Evolutionary conservation across 2,888 invertebrate species (phyloP).

Genomic region (Dasypolia templi): DNA sequence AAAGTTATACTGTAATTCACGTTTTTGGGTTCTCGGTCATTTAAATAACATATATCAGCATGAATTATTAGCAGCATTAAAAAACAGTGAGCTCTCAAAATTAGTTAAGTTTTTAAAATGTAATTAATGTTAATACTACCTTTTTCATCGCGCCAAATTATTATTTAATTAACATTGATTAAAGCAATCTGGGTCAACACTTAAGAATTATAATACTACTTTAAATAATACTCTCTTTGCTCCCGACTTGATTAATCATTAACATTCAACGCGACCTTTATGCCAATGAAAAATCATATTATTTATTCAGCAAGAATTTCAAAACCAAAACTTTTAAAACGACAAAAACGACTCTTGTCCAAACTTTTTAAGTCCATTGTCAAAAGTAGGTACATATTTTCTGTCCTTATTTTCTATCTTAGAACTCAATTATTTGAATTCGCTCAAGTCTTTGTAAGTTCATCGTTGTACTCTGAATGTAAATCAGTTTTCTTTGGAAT

Average conservation of each 20-base stretch:
- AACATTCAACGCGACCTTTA: conserved; percentile 25
- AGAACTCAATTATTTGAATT: conserved; percentile 40
- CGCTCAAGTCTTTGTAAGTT: conserved; percentile 27
- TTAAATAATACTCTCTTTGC: background rate
- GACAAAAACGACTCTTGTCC: conserved; percentile 37
- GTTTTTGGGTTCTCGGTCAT: background rate
- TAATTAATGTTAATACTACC: no score
- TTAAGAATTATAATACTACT: no score
- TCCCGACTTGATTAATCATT: background rate
- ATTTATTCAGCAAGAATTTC: conserved; percentile 44
- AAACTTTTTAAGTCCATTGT: conserved; percentile 56
- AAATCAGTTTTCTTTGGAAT: conserved; percentile 38
- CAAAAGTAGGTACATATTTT: conserved; percentile 30
- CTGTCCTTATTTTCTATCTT: conserved; percentile 23
- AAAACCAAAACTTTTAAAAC: conserved; percentile 23
- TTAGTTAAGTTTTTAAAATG: no score
- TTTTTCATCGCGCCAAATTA: no score
- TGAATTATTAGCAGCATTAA: no score
- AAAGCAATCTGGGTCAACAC: no score
- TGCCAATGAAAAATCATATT: conserved; percentile 16
- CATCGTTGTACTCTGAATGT: conserved; percentile 35
- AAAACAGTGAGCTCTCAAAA: no score
- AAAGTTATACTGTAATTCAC: background rate
- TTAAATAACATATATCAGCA: background rate
- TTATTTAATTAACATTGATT: no score